phyloP scores from a whole-genome alignment of 2,113 vertebrate genomes.

The Python bivittatus region DNA sequence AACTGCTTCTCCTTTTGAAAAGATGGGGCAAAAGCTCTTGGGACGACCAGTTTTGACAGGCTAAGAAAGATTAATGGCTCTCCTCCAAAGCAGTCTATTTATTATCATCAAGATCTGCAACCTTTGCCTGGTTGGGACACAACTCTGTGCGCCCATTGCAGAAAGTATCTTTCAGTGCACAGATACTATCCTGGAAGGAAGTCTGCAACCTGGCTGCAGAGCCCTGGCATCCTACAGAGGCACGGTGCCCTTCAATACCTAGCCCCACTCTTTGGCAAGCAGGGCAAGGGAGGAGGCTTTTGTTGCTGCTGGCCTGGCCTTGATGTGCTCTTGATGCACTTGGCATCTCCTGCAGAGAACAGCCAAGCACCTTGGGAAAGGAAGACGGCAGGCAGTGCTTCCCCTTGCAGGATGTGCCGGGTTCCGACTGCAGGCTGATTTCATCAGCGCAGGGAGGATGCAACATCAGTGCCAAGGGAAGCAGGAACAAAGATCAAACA shows the following conservation, averaged over 20 bases:
- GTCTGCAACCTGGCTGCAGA: not conserved
- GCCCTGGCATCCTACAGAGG: not conserved
- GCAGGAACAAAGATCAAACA: slow-evolving; percentile 48
- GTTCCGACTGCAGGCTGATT: slow-evolving; percentile 22
- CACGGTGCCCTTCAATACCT: not conserved
- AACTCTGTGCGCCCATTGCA: not conserved
- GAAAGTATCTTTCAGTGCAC: not conserved
- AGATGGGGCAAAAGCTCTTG: not conserved
- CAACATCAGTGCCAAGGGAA: slow-evolving; percentile 47
- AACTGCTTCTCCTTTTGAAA: not conserved
- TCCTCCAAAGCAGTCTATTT: not conserved
- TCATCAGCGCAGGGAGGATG: slow-evolving; percentile 49
- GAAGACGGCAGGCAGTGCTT: not conserved
- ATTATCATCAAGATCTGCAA: not conserved
- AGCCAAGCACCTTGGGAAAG: slow-evolving; percentile 7
- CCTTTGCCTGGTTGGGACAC: not conserved
- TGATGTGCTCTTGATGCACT: not conserved
- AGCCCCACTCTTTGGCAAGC: slow-evolving; percentile 2
- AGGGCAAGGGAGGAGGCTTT: not conserved
- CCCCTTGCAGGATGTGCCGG: not conserved
- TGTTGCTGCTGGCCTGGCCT: not conserved
- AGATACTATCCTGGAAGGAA: not conserved
- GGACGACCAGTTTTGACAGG: not conserved
- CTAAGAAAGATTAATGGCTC: not conserved
- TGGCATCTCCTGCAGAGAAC: not conserved